Evolutionary conservation across 2,113 vertebrate species (phyloP).

Genomic region (Pygoscelis antarcticus): DNA sequence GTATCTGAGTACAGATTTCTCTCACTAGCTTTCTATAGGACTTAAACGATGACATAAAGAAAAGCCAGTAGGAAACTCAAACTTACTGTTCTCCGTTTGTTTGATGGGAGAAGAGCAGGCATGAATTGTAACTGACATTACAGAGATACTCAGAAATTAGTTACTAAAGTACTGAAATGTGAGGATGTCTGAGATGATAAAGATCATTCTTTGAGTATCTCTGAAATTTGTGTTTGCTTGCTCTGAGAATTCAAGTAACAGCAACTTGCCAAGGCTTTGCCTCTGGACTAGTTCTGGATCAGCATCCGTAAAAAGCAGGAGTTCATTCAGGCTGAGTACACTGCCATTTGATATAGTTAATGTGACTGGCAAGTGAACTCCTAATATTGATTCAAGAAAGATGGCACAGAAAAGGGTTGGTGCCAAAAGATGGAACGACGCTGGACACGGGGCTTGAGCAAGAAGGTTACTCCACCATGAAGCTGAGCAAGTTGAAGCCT

Average conservation of each 20-base stretch:
- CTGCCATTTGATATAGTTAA: neutral
- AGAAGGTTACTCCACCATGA: neutral
- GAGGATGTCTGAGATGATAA: neutral
- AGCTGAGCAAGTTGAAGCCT: neutral
- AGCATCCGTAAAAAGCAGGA: neutral
- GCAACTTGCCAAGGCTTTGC: neutral
- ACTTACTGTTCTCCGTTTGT: neutral
- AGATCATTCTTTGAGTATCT: neutral
- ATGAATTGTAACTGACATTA: neutral
- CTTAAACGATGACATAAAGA: neutral
- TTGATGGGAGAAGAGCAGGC: neutral
- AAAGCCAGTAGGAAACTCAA: neutral
- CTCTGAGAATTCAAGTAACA: neutral
- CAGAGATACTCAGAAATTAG: neutral
- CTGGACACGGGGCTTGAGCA: neutral
- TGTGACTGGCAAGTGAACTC: neutral
- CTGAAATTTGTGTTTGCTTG: neutral
- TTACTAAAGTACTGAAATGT: neutral
- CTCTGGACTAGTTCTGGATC: neutral
- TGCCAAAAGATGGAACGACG: neutral
- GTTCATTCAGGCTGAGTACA: neutral
- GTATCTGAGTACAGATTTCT: neutral
- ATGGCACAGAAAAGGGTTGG: neutral
- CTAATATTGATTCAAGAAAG: neutral
- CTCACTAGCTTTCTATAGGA: neutral